A percentile compares a stretch with the other conserved stretches of the same genome.
phyloP scores from a whole-genome alignment of 2,888 invertebrate species.

The Pteria penguin region DNA sequence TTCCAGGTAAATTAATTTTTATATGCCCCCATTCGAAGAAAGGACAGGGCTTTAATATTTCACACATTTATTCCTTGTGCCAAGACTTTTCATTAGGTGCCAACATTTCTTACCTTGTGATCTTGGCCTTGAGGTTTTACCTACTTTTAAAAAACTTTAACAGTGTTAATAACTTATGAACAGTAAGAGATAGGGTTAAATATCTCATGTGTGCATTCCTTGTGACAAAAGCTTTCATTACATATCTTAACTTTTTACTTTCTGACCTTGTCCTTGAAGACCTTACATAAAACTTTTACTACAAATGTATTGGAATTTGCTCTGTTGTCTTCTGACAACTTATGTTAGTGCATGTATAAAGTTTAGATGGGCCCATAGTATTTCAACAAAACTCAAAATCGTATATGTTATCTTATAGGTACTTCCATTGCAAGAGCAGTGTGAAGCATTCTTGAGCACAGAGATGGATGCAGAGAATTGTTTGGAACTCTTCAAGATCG shows the following conservation, averaged over 20 bases:
- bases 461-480: slow-evolving; percentile 55
- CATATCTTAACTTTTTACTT: not conserved
- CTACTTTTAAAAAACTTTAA: not conserved
- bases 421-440: slow-evolving; percentile 51
- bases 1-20: slow-evolving; percentile 46
- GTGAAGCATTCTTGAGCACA: slow-evolving; percentile 51
- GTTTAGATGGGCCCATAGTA: no score
- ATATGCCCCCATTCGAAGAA: no score
- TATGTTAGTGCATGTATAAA: no score
- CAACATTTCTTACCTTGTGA: not conserved
- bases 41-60: not conserved
- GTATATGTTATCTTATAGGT: slow-evolving; percentile 45
- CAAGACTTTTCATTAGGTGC: not conserved
- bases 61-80: not conserved
- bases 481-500: slow-evolving; percentile 47
- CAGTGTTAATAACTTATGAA: not conserved
- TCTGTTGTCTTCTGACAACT: no score
- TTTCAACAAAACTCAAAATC: no score
- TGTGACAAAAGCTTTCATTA: not conserved
- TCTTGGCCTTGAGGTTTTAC: not conserved
- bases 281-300: no score
- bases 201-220: not conserved
- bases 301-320: no score
- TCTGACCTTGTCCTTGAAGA: not conserved
- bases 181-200: not conserved